phyloP scores from a whole-genome alignment of 92 coral and sea anemone species.

The Micromussa lordhowensis region DNA sequence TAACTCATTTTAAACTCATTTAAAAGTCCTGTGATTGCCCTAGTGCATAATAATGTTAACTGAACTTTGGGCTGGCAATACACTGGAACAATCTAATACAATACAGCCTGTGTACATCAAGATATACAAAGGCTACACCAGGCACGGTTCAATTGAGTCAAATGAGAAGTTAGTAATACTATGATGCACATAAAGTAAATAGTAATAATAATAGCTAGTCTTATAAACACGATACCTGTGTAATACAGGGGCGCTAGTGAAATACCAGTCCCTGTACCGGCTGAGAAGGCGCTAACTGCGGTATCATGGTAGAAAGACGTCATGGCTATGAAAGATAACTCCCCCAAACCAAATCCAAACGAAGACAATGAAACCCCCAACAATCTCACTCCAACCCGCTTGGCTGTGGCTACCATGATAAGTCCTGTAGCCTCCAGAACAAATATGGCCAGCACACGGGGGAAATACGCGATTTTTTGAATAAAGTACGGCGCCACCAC shows the following conservation, averaged over 20 bases:
- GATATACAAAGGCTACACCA: too few species aligned
- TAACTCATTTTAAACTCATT: too few species aligned
- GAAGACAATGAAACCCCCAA: conserved; percentile 80
- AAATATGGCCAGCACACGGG: conserved; percentile 73
- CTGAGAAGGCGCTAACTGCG: conserved; percentile 82
- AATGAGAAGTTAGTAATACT: background rate
- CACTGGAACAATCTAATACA: background rate
- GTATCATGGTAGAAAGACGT: conserved; percentile 80
- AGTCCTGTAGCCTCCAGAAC: conserved; percentile 73
- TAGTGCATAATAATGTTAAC: background rate
- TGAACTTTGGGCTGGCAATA: background rate
- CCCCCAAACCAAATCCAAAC: conserved; percentile 87
- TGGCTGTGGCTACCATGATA: conserved; percentile 68
- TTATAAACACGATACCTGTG: conserved; percentile 63
- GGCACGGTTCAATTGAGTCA: background rate
- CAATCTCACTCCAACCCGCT: conserved; percentile 67
- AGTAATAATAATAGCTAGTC: background rate
- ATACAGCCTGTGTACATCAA: too few species aligned
- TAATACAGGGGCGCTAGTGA: conserved; percentile 84
- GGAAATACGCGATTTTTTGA: conserved; percentile 78
- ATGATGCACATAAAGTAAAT: background rate
- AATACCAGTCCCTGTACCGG: conserved; percentile 88
- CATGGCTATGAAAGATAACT: conserved; percentile 85
- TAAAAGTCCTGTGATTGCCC: background rate
- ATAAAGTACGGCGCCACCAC: conserved; percentile 76